A percentile compares a stretch with the other conserved stretches of the same genome.
Conservation (phyloP, 2,113 vertebrate species). For the Sula dactylatra region DNA sequence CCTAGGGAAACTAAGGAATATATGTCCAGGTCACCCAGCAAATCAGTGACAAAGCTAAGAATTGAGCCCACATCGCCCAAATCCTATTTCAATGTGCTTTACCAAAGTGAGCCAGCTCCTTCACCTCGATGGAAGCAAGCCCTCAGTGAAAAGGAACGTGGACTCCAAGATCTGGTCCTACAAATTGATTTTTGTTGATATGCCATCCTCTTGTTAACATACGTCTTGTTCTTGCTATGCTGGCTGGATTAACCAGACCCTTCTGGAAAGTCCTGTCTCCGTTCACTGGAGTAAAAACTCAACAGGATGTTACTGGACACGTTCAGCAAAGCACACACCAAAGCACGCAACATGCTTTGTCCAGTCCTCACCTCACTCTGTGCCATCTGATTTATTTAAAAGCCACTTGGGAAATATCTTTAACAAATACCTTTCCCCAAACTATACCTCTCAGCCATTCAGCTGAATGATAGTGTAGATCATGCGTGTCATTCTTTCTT, state of each 20-base stretch:
- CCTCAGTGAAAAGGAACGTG: fast-evolving
- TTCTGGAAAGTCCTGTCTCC: background rate
- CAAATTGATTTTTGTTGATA: background rate
- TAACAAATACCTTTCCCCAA: background rate
- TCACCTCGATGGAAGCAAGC: background rate
- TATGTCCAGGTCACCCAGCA: background rate
- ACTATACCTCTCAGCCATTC: background rate
- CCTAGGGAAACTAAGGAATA: background rate
- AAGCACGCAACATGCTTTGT: too few relatives aligned
- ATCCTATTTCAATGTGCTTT: fast-evolving
- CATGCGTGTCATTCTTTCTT: background rate
- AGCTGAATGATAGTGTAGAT: background rate
- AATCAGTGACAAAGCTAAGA: background rate
- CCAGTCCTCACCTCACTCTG: background rate
- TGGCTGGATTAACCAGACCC: background rate
- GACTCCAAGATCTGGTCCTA: background rate
- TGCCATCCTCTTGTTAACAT: background rate
- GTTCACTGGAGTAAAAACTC: background rate
- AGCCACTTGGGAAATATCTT: background rate
- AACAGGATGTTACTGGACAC: background rate
- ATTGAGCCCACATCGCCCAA: fast-evolving
- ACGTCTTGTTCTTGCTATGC: background rate
- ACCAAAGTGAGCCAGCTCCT: background rate
- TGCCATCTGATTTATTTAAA: background rate
- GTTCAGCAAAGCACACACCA: background rate